Evolutionary conservation across 2,888 invertebrate genomes (phyloP).

Genomic region (Notodonta ziczac): DNA sequence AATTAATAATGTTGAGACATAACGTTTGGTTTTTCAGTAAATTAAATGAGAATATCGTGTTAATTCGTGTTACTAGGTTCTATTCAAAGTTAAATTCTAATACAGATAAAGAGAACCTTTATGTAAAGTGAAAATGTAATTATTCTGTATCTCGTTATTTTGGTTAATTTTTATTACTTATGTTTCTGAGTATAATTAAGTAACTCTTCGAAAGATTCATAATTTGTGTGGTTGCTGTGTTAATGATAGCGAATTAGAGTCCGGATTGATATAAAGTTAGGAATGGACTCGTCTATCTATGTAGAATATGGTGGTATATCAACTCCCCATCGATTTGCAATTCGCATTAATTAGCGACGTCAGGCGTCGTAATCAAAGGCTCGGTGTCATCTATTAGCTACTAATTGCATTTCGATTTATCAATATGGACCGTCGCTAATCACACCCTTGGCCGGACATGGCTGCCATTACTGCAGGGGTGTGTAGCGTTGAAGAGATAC

Average conservation of each 20-base stretch:
- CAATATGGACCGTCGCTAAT: conserved; percentile 30
- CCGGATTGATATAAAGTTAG: too few species aligned
- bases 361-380: conserved; percentile 24
- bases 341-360: conserved; percentile 2
- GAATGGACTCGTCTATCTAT: too few species aligned
- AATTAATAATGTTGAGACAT: conserved; percentile 17
- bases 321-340: conserved; percentile 8
- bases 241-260: too few species aligned
- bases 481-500: conserved; percentile 1
- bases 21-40: not conserved
- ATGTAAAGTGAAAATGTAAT: too few species aligned
- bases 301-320: not conserved
- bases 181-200: too few species aligned
- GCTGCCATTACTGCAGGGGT: conserved; percentile 26
- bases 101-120: too few species aligned
- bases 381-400: conserved; percentile 21
- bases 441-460: conserved; percentile 27
- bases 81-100: too few species aligned
- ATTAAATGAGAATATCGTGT: not conserved
- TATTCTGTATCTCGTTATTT: too few species aligned
- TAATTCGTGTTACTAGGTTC: too few species aligned
- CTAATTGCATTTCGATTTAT: conserved; percentile 36
- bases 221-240: too few species aligned
- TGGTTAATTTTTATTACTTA: too few species aligned
- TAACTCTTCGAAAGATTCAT: too few species aligned